These are phyloP conservation scores for Arbacia lixula DNA, from an alignment of 53 echinoderm and acorn worm species.

Conservation along the genomic window DNA sequence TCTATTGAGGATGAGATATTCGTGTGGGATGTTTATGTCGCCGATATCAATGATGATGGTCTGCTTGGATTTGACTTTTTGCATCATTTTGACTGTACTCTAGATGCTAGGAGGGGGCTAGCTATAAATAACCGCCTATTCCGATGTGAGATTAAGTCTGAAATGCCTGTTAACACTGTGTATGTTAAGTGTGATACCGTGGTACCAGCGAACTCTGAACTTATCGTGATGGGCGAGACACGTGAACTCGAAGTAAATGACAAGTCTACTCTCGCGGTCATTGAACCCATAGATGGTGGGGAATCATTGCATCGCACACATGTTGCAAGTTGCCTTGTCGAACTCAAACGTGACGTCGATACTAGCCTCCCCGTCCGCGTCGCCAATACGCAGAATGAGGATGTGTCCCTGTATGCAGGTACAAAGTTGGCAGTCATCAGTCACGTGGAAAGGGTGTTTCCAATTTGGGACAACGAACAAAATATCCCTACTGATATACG, in stretches of 20 bases:
- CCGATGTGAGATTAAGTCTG: too few relatives aligned
- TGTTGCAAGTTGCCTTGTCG: slow-evolving; percentile 16
- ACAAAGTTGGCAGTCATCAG: too few relatives aligned
- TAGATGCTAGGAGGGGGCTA: slow-evolving; percentile 37
- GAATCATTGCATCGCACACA: neutral
- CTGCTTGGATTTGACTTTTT: slow-evolving; percentile 41
- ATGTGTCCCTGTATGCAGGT: slow-evolving; percentile 37
- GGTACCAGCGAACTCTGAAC: slow-evolving; percentile 40
- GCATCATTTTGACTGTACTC: slow-evolving; percentile 23
- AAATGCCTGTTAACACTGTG: too few relatives aligned
- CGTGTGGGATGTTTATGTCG: slow-evolving; percentile 8
- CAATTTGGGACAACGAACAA: too few relatives aligned
- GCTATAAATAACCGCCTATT: neutral
- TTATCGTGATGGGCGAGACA: slow-evolving; percentile 10
- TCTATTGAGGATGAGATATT: neutral
- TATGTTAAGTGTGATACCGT: slow-evolving; percentile 20
- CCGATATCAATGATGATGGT: slow-evolving; percentile 37
- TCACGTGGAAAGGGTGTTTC: too few relatives aligned
- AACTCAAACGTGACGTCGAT: slow-evolving; percentile 30
- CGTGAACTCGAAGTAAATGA: neutral
- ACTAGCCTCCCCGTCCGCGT: slow-evolving; percentile 62
- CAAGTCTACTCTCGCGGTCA: neutral
- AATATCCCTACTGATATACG: too few relatives aligned
- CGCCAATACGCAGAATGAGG: slow-evolving; percentile 48
- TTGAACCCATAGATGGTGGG: neutral